Conservation (phyloP, 2,888 invertebrate species). For the Cactoblastis cactorum region DNA sequence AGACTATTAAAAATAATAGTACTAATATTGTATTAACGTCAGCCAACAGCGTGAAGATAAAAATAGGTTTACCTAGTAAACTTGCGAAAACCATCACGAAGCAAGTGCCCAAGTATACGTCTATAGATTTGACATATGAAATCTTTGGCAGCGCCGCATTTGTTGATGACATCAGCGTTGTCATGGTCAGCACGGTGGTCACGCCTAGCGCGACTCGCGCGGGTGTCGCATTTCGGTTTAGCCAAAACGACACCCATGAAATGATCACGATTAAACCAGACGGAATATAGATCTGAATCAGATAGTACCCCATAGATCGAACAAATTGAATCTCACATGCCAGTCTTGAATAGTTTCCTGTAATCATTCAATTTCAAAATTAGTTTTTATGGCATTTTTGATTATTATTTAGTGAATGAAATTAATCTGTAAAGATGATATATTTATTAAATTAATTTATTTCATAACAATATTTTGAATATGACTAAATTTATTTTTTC, state of each 20-base stretch:
- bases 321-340: conserved; percentile 98
- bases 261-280: conserved; percentile 98
- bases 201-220: conserved; percentile 96
- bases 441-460: background rate
- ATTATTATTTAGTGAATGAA: too few relatives aligned
- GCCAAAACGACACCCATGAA: conserved; percentile 98
- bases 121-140: conserved; percentile 98
- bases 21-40: background rate
- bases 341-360: conserved; percentile 97
- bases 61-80: conserved; percentile 86
- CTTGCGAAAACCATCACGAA: conserved; percentile 99
- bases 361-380: conserved; percentile 24
- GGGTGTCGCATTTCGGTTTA: conserved; percentile 96
- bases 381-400: background rate
- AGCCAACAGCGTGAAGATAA: conserved; percentile 27
- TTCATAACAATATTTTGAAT: background rate
- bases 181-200: conserved; percentile 98
- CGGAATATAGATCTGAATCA: conserved; percentile 99
- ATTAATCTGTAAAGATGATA: background rate
- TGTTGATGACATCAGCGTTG: conserved; percentile 97
- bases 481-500: background rate
- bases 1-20: too few relatives aligned
- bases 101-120: conserved; percentile 97
- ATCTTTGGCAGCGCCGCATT: conserved; percentile 98
- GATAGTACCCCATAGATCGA: conserved; percentile 98